Percentiles rank a stretch among this genome's conserved stretches.
Evolutionary conservation across 2,113 vertebrate species (phyloP).

Genomic region (Pogona vitticeps): DNA sequence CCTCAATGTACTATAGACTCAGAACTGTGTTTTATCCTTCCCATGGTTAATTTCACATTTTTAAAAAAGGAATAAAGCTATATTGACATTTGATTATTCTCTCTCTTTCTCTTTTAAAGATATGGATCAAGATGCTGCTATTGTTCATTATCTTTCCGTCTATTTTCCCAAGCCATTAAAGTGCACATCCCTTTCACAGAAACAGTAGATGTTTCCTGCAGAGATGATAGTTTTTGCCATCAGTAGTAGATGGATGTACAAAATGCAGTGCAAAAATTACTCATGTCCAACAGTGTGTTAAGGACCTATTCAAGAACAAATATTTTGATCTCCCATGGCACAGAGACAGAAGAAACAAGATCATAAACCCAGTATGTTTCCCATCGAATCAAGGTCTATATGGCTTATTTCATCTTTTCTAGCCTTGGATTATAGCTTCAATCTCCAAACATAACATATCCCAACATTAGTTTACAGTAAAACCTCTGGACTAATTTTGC

Average conservation of each 20-base stretch:
- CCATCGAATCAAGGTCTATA: slow-evolving; percentile 7
- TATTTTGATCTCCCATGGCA: slow-evolving; percentile 5
- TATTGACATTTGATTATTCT: background rate
- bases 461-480: background rate
- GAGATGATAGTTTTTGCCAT: slow-evolving; percentile 7
- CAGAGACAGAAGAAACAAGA: background rate
- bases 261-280: slow-evolving; percentile 6
- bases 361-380: slow-evolving; percentile 1
- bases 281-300: background rate
- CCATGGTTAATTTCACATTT: slow-evolving; percentile 25
- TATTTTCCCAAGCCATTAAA: background rate
- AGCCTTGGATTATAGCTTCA: background rate
- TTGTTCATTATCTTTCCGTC: slow-evolving; percentile 8
- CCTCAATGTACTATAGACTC: slow-evolving; percentile 34
- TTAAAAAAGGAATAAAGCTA: background rate
- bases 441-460: background rate
- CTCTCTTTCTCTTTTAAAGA: background rate
- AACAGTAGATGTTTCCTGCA: slow-evolving; percentile 4
- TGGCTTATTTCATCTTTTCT: slow-evolving; percentile 15
- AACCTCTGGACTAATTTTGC: background rate
- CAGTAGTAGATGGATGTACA: slow-evolving; percentile 12
- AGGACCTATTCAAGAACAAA: slow-evolving; percentile 1
- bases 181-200: background rate
- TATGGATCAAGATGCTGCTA: background rate
- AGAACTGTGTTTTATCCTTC: slow-evolving; percentile 34